These are phyloP conservation scores for Pseudeuparius sepicola DNA, from an alignment of 2,888 invertebrate genomes.

Conservation along the genomic window DNA sequence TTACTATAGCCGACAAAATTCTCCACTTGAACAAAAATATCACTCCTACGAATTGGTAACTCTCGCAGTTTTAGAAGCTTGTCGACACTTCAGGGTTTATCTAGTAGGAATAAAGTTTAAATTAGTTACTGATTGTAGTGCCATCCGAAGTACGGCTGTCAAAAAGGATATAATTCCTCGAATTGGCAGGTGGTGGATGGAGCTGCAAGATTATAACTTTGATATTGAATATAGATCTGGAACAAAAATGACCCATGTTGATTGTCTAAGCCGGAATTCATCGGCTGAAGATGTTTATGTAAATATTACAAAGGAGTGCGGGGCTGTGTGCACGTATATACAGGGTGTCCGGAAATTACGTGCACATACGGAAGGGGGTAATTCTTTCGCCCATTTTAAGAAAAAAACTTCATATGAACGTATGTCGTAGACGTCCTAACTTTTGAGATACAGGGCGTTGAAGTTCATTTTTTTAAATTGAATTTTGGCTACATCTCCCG, in stretches of 20 bases:
- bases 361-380: no score
- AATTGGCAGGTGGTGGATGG: slow-evolving; percentile 24
- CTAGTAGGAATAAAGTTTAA: slow-evolving; percentile 9
- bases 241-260: slow-evolving; percentile 22
- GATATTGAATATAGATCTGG: slow-evolving; percentile 24
- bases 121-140: slow-evolving; percentile 7
- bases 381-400: no score
- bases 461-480: no score
- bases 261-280: slow-evolving; percentile 22
- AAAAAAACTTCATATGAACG: no score
- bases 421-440: no score
- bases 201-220: slow-evolving; percentile 25
- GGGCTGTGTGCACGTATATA: no score
- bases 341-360: no score
- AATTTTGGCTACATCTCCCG: no score
- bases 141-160: no score
- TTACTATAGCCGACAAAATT: not conserved
- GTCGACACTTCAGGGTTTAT: not conserved
- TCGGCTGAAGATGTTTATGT: slow-evolving; percentile 8
- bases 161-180: no score
- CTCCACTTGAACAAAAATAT: not conserved
- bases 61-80: slow-evolving; percentile 6
- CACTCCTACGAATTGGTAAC: not conserved
- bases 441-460: no score
- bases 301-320: no score